These are phyloP conservation scores for Ectemnius lituratus DNA, from an alignment of 2,888 invertebrate species.

Conservation along the genomic window DNA sequence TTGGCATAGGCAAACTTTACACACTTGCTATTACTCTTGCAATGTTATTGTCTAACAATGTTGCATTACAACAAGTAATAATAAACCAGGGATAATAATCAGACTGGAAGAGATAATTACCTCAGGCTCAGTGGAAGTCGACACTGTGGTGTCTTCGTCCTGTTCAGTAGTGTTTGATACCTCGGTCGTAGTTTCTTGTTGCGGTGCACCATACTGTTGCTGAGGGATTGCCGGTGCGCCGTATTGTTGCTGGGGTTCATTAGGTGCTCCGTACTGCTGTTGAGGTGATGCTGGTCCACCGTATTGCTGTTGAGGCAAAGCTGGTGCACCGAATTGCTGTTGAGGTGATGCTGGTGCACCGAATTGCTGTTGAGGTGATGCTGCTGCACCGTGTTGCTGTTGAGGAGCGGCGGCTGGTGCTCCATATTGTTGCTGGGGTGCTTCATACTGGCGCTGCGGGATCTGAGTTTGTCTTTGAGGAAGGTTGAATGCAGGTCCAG, in stretches of 20 bases:
- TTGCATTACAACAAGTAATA: no score
- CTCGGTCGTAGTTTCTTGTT: conserved; percentile 72
- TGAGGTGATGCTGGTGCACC: conserved; percentile 60
- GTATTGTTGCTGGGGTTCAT: conserved; percentile 53
- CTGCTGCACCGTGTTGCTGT: conserved; percentile 58
- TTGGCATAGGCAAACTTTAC: no score
- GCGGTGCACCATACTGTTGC: conserved; percentile 67
- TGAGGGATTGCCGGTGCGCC: conserved; percentile 54
- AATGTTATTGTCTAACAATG: no score
- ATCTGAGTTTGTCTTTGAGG: conserved; percentile 65
- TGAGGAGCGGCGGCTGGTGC: conserved; percentile 46
- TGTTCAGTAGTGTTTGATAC: conserved; percentile 72
- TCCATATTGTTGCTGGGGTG: conserved; percentile 55
- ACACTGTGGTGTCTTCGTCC: conserved; percentile 72
- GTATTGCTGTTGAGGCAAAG: conserved; percentile 44
- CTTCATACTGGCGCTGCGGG: conserved; percentile 48
- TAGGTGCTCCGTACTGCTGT: conserved; percentile 67
- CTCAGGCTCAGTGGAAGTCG: conserved; percentile 70
- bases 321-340: conserved; percentile 47
- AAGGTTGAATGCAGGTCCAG: conserved; percentile 77
- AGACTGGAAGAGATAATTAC: conserved; percentile 48
- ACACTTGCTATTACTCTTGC: no score
- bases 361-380: conserved; percentile 57
- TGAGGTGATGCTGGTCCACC: conserved; percentile 53
- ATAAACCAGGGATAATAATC: no score